Base-by-base conservation (phyloP, 2,113 vertebrate species). In the Theristicus caerulescens region DNA sequence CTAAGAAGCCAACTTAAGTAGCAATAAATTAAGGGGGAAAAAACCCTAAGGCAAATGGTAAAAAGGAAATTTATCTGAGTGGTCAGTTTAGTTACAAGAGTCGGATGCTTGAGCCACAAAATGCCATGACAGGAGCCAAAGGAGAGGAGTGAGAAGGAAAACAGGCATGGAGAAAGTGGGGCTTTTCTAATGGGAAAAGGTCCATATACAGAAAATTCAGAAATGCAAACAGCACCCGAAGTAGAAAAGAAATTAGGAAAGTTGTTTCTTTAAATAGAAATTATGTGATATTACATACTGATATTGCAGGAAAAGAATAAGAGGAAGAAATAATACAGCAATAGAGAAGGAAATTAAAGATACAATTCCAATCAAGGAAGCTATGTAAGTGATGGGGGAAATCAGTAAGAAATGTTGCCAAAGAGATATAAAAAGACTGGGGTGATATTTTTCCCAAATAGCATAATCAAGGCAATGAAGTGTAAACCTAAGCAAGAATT, bases 391-490 rank as follows among this genome's bases (percentile, higher is more conserved):
- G 55, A 82, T 36, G 10, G 34, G 36, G 14, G 11, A 86, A 90
- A 88, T 86, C 40, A 94, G 20, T 67, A 94, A 57, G 58, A 84
- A 93, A 70, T 73, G 0, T 19, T 87, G 38, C 65, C 52, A 72
- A 82, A 74, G 70, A 65, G 46, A 82, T 42, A 73, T 46, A 93
- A 88, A 81, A 93, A 88, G 76, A 29, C 19, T 32, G 32, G 22
- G 10, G 2, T 57, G 13, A 0, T 0, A 36, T 69, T 90, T 66
- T 67, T 9, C 51, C 61, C 89, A 82, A 90, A 87, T 42, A 85
- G 84, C 40, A 65, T 54, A 93, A 94, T 96, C 31, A 89, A 77
- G 24, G 61, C 54, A 93, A 90, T 72, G 46, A 91, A 93, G 51
- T 85, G 38, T 58, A 93, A 95, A 77, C 20, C 16, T 49, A 82